Base-by-base conservation (phyloP, 2,113 vertebrate species). In the Coreoperca whiteheadi region DNA sequence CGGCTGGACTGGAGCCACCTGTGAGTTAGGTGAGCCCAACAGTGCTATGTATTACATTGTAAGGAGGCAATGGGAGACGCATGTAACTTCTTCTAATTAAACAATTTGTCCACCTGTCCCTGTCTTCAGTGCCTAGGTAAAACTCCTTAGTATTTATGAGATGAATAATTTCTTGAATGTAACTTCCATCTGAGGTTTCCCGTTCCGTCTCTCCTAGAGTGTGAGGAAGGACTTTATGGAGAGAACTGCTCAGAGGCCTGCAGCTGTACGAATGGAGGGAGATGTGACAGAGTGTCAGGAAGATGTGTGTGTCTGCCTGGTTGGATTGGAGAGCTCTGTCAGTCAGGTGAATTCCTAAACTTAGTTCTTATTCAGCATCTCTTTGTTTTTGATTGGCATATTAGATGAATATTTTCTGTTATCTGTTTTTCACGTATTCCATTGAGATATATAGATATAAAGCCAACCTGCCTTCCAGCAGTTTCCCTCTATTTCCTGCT, bases 21-120 rank as follows among this genome's bases (percentile, higher is more conserved):
- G 95, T 39, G 94, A 95, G 75, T 83, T 93, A 69, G 94, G 94
- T 96, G 82, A 95, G 93, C 85, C 9, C 14, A 28, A 5, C 32
- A 43, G 41, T 30, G 25, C 20, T 7, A 18, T 0, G 1, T 14
- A 21, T 60, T 37, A 71, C 34, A 21, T 12, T 53, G 8, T 11
- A 50, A 41, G 21, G 11, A 81, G 32, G 43, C 34, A 4, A 25
- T 20, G 7, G 23, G 39, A 60, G 34, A 51, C 12, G 12, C 16
- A 12, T 23, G n/a, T 25, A 53, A 53, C 11, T 6, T 30, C 56
- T 14, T 46, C 14, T 28, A 46, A 3, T 37, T 3, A 0, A 16
- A 30, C 34, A 20, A 32, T 32, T 69, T 61, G 2, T 54, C 43
- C 20, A 2, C 48, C 32, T 16, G 53, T 18, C 21, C 2, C 53